A percentile compares a stretch with the other conserved stretches of the same genome.
These are phyloP conservation scores for Emydocephalus ijimae DNA, from an alignment of 2,113 vertebrate species.

Conservation along the genomic window DNA sequence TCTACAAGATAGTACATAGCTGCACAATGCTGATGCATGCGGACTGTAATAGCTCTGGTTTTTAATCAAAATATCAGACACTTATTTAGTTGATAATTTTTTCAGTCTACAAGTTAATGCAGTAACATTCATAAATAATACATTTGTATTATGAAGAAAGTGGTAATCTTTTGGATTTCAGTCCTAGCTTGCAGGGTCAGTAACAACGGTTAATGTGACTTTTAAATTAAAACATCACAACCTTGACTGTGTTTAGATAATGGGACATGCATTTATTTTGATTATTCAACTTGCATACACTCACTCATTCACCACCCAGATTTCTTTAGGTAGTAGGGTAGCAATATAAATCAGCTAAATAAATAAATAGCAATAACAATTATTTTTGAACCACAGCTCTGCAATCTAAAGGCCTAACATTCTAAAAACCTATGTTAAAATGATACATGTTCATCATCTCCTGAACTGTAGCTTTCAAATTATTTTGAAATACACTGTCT, in stretches of 20 bases:
- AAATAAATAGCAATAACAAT: not conserved
- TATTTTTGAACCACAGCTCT: not conserved
- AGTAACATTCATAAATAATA: not conserved
- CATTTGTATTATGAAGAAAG: not conserved
- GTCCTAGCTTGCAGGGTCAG: not conserved
- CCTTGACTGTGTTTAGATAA: not conserved
- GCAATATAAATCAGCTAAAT: not conserved
- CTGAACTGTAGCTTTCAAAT: not conserved
- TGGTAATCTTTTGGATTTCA: not conserved
- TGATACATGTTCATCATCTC: not conserved
- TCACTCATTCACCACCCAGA: not conserved
- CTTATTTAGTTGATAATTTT: not conserved
- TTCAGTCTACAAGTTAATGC: not conserved
- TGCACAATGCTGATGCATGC: not conserved
- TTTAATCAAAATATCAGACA: not conserved
- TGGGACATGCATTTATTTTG: not conserved
- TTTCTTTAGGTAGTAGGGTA: not conserved
- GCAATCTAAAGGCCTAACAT: not conserved
- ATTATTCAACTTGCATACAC: not conserved
- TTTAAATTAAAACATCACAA: not conserved
- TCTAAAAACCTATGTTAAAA: not conserved
- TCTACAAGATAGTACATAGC: not conserved
- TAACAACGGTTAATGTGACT: not conserved
- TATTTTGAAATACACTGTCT: not conserved
- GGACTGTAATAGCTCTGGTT: not conserved